These are phyloP conservation scores for Zaprionus lineosus DNA, from an alignment of 2,888 invertebrate genomes.

Conservation along the genomic window DNA sequence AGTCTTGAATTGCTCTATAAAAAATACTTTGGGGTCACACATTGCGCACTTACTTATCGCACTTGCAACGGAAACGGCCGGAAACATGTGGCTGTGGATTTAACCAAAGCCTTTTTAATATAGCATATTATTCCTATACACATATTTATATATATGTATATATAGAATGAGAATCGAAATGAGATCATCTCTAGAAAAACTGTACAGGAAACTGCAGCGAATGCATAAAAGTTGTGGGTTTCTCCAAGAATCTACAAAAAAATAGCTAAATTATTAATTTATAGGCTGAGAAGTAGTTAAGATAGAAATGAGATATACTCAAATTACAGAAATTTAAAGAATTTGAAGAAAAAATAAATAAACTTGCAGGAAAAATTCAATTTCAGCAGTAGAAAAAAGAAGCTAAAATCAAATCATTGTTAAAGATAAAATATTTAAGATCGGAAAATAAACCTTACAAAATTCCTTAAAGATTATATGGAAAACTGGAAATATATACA, in stretches of 20 bases:
- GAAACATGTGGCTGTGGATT: conserved; percentile 15
- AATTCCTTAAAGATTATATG: too few relatives aligned
- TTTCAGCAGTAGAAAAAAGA: too few relatives aligned
- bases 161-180: conserved; percentile 21
- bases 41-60: conserved; percentile 52
- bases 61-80: conserved; percentile 63
- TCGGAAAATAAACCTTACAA: too few relatives aligned
- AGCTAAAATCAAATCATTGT: too few relatives aligned
- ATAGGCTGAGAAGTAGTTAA: conserved; percentile 12
- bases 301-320: too few relatives aligned
- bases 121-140: conserved; percentile 2
- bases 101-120: conserved; percentile 11
- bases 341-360: too few relatives aligned
- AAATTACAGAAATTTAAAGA: too few relatives aligned
- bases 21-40: conserved; percentile 54
- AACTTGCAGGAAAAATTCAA: too few relatives aligned
- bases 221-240: conserved; percentile 25
- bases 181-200: conserved; percentile 55
- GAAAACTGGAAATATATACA: too few relatives aligned
- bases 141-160: neutral
- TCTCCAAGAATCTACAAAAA: neutral
- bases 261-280: conserved; percentile 15
- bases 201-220: conserved; percentile 30
- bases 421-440: too few relatives aligned
- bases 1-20: conserved; percentile 34